Conservation (phyloP, 2,888 invertebrate genomes). For the Hartigia nigra region DNA sequence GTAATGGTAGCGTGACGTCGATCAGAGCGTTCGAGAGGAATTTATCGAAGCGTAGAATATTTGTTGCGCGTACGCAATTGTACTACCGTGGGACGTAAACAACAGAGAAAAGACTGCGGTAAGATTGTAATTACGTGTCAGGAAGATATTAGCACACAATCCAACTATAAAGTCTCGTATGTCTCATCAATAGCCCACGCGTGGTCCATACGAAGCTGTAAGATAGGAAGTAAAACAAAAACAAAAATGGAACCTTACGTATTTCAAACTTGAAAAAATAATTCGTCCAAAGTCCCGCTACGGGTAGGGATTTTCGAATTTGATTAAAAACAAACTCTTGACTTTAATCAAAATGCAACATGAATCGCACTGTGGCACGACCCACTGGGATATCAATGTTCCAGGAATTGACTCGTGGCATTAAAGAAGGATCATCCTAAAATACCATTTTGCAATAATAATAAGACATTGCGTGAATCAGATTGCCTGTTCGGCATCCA, state of each 20-base stretch:
- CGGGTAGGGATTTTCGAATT: not conserved
- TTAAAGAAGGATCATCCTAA: not conserved
- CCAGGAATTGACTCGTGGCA: not conserved
- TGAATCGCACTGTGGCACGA: not conserved
- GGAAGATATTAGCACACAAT: constrained; percentile 44
- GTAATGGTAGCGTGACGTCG: too few species aligned
- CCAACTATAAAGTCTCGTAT: constrained; percentile 35
- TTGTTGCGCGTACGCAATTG: not conserved
- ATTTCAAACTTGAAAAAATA: too few species aligned
- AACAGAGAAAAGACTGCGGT: not conserved
- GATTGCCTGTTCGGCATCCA: not conserved
- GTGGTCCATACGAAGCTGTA: not conserved
- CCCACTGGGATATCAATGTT: not conserved
- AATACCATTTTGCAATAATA: not conserved
- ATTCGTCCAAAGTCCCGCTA: too few species aligned
- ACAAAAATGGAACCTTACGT: too few species aligned
- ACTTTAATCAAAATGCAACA: not conserved
- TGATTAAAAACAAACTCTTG: not conserved
- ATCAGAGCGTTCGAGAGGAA: not conserved
- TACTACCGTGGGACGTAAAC: not conserved
- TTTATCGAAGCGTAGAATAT: not conserved
- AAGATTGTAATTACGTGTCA: constrained; percentile 32
- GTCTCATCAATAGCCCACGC: constrained; percentile 27
- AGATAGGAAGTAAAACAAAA: not conserved
- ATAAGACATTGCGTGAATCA: not conserved